phyloP scores from a whole-genome alignment of 2,113 vertebrate species.

The Dipodomys ordii region DNA sequence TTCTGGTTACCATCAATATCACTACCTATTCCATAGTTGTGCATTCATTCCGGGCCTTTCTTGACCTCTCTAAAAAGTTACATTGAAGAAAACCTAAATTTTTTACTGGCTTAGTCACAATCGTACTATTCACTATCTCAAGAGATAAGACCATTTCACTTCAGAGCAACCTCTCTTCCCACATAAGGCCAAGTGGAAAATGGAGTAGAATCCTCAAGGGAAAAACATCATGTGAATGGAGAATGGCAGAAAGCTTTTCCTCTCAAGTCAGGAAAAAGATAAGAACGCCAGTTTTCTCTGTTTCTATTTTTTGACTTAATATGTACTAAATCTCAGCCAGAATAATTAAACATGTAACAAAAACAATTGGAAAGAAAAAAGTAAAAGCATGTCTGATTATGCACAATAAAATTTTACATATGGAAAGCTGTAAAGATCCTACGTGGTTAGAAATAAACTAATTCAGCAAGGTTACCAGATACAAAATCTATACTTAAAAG shows the following conservation, averaged over 20 bases:
- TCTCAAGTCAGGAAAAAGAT: background rate
- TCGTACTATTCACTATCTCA: background rate
- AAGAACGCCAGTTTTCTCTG: background rate
- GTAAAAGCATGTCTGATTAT: background rate
- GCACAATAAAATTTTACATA: background rate
- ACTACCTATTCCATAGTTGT: background rate
- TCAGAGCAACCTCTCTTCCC: background rate
- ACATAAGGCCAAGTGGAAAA: background rate
- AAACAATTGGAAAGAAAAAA: background rate
- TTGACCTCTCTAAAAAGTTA: background rate
- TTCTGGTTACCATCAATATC: background rate
- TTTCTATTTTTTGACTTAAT: background rate
- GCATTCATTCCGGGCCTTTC: background rate
- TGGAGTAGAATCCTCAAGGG: background rate
- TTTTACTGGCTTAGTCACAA: background rate
- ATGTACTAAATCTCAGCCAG: background rate
- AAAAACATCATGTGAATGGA: background rate
- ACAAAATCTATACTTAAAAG: background rate
- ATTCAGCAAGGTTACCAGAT: background rate
- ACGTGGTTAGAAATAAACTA: background rate
- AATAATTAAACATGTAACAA: background rate
- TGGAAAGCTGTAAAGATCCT: background rate
- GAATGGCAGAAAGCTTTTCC: background rate
- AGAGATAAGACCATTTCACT: constrained; percentile 15
- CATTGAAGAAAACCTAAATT: constrained; percentile 19